Evolutionary conservation across 1,140 invertebrate species (phyloP).

Genomic region (Drosophila micromelanica): DNA sequence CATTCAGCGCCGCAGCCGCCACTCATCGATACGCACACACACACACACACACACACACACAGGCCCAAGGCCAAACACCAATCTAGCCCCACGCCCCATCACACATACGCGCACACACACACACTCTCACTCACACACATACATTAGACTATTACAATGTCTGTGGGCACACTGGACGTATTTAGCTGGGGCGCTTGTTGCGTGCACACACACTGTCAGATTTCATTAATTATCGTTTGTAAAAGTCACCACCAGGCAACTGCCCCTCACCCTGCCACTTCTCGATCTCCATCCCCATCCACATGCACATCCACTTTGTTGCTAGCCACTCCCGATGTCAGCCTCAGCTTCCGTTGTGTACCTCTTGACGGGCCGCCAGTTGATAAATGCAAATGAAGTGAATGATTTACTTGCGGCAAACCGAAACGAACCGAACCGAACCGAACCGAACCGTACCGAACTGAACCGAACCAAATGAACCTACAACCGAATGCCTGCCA

Average conservation of each 20-base stretch:
- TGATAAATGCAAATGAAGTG: slow-evolving; percentile 63
- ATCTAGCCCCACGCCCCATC: background rate
- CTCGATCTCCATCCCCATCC: background rate
- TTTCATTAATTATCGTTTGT: slow-evolving; percentile 84
- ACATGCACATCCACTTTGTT: no score
- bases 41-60: background rate
- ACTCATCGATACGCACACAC: slow-evolving; percentile 67
- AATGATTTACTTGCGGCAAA: slow-evolving; percentile 58
- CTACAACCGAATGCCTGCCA: background rate
- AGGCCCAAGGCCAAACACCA: background rate
- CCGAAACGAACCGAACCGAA: background rate
- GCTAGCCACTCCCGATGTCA: background rate
- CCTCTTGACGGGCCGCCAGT: slow-evolving; percentile 16
- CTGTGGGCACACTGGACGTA: background rate
- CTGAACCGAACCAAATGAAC: background rate
- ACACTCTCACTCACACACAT: background rate
- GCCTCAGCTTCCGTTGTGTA: slow-evolving; percentile 4
- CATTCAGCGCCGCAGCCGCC: slow-evolving; percentile 63
- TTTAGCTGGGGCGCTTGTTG: slow-evolving; percentile 9
- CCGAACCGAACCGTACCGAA: background rate
- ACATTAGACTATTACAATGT: slow-evolving; percentile 14
- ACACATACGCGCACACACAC: no score
- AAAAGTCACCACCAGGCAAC: slow-evolving; percentile 70
- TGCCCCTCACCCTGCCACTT: background rate
- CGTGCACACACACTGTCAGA: slow-evolving; percentile 61